These are phyloP conservation scores for Temnopleurus reevesii DNA, from an alignment of 53 echinoderm and acorn worm genomes.

Conservation along the genomic window DNA sequence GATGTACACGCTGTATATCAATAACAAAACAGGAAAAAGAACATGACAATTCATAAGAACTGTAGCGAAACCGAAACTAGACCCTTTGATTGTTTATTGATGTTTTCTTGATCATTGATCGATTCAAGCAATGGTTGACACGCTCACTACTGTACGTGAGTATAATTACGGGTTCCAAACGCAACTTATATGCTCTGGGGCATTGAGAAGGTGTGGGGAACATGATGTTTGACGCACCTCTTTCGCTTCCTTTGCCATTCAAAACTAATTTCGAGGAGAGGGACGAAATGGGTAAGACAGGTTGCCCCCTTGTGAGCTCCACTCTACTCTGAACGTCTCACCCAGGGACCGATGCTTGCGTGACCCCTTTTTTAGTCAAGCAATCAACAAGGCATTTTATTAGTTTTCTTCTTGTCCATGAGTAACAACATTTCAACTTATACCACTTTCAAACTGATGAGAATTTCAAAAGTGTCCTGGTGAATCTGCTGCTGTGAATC, in stretches of 20 bases:
- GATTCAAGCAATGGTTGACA: neutral
- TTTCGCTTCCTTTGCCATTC: slow-evolving; percentile 20
- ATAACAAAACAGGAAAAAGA: slow-evolving; percentile 20
- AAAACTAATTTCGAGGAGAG: slow-evolving; percentile 15
- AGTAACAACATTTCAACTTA: too few species aligned
- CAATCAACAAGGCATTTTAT: too few species aligned
- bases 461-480: too few species aligned
- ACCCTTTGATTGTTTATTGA: neutral
- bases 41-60: slow-evolving; percentile 30
- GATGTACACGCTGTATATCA: slow-evolving; percentile 33
- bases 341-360: too few species aligned
- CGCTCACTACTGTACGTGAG: neutral
- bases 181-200: slow-evolving; percentile 16
- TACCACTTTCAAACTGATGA: too few species aligned
- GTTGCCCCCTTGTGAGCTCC: neutral
- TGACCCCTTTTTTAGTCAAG: too few species aligned
- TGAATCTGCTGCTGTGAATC: too few species aligned
- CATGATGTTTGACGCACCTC: slow-evolving; percentile 35
- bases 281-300: neutral
- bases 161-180: neutral
- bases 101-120: neutral
- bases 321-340: neutral
- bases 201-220: slow-evolving; percentile 37
- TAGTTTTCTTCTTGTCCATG: too few species aligned
- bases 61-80: slow-evolving; percentile 45